Conservation (phyloP, 2,797 vertebrate genomes). For the Fundulus diaphanus region DNA sequence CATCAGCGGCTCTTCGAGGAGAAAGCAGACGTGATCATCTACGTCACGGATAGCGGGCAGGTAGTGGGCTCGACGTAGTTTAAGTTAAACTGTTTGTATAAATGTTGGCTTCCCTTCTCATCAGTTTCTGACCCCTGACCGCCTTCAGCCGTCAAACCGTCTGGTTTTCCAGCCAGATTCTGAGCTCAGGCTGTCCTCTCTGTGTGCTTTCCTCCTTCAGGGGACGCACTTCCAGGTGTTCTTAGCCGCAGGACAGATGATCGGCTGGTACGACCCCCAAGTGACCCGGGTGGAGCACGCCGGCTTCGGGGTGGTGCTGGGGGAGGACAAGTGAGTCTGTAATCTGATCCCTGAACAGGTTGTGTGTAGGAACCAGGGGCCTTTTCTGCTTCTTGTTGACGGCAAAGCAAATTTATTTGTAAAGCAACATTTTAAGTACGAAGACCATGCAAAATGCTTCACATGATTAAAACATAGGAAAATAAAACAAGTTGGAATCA, state of each 20-base stretch:
- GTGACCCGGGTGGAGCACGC: constrained; percentile 91
- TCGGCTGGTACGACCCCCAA: constrained; percentile 94
- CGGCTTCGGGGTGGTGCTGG: constrained; percentile 93
- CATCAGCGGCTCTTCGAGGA: constrained; percentile 88
- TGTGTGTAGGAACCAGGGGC: neutral
- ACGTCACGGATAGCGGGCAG: constrained; percentile 94
- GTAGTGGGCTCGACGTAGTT: constrained; percentile 61
- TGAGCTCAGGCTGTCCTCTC: neutral
- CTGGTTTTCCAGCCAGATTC: neutral
- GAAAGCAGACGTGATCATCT: constrained; percentile 90
- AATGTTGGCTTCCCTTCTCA: too few relatives aligned
- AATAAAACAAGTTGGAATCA: too few relatives aligned
- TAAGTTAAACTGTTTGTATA: too few relatives aligned
- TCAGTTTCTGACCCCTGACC: neutral
- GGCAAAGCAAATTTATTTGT: too few relatives aligned
- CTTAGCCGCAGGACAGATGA: constrained; percentile 89
- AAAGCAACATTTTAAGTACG: too few relatives aligned
- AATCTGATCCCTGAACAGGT: neutral
- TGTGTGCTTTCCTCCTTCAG: constrained; percentile 63
- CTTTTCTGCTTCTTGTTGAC: neutral
- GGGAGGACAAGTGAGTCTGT: constrained; percentile 74
- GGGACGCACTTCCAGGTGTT: constrained; percentile 89
- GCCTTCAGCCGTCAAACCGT: neutral
- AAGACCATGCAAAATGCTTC: too few relatives aligned
- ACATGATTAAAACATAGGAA: too few relatives aligned